These are phyloP conservation scores for Tethea ocularis DNA, from an alignment of 2,888 invertebrate species.

Conservation along the genomic window DNA sequence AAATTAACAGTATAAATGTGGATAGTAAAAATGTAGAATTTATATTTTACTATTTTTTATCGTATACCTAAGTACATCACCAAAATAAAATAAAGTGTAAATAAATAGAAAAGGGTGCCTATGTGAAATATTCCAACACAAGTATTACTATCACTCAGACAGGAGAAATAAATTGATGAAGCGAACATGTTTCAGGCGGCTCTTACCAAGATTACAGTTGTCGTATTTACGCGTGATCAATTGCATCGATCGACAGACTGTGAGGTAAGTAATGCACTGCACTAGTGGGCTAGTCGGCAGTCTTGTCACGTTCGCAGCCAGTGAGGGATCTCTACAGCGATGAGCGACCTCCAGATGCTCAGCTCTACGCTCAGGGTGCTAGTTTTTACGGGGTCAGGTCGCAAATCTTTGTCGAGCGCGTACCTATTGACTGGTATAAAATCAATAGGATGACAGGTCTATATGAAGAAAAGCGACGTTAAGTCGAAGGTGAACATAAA, in stretches of 20 bases:
- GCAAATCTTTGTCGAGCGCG: constrained; percentile 12
- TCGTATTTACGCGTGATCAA: constrained; percentile 62
- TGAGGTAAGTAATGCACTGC: constrained; percentile 34
- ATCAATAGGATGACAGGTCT: constrained; percentile 5
- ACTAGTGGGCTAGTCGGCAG: constrained; percentile 40
- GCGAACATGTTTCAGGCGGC: constrained; percentile 28
- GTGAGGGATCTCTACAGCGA: constrained; percentile 57
- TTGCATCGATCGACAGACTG: constrained; percentile 34
- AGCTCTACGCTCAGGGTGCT: constrained; percentile 29
- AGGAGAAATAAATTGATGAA: constrained; percentile 33
- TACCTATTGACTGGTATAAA: constrained; percentile 21
- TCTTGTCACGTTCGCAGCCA: constrained; percentile 60
- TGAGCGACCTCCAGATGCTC: constrained; percentile 43
- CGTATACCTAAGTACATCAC: no score
- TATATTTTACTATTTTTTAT: no score
- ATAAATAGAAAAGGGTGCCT: not conserved
- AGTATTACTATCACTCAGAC: constrained; percentile 16
- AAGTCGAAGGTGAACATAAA: not conserved
- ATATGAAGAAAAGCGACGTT: not conserved
- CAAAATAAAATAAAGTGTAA: no score
- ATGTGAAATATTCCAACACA: constrained; percentile 17
- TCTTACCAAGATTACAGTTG: constrained; percentile 52
- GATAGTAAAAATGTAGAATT: no score
- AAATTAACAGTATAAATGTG: no score
- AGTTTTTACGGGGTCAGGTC: constrained; percentile 15